Evolutionary conservation across 2,888 invertebrate species (phyloP).

Genomic region (Oegoconia quadripuncta): DNA sequence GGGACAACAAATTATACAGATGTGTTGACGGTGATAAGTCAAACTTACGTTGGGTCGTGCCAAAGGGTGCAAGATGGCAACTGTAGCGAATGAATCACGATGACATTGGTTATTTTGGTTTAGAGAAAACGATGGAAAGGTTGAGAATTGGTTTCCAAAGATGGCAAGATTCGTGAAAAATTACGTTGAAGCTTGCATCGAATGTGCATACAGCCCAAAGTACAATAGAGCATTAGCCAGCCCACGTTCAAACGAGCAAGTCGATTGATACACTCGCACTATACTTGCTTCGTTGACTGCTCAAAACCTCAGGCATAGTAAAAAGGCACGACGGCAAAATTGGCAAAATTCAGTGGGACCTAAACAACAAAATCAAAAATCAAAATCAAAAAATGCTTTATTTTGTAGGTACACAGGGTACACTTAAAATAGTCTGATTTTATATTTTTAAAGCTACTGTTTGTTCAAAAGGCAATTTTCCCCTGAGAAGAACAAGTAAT

Average conservation of each 20-base stretch:
- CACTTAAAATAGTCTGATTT: too few species aligned
- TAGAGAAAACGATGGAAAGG: constrained; percentile 4
- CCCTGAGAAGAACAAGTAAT: too few species aligned
- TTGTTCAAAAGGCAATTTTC: too few species aligned
- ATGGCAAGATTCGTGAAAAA: constrained; percentile 1
- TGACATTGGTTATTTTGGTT: constrained; percentile 1
- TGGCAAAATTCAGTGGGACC: neutral
- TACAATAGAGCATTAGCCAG: too few species aligned
- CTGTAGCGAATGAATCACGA: too few species aligned
- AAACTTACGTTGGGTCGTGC: neutral
- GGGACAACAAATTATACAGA: neutral
- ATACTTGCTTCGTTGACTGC: too few species aligned
- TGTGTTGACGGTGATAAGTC: neutral
- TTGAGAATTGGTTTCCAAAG: neutral
- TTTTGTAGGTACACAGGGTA: too few species aligned
- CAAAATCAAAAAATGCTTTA: too few species aligned
- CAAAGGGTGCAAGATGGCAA: too few species aligned
- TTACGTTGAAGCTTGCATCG: neutral
- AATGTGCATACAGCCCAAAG: neutral
- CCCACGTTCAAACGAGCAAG: too few species aligned
- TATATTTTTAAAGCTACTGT: too few species aligned
- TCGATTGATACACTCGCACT: too few species aligned
- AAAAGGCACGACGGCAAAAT: neutral
- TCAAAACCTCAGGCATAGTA: neutral
- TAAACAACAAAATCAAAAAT: neutral